These are phyloP conservation scores for Drosophila diplacantha DNA, from an alignment of 2,888 invertebrate genomes.

Conservation along the genomic window DNA sequence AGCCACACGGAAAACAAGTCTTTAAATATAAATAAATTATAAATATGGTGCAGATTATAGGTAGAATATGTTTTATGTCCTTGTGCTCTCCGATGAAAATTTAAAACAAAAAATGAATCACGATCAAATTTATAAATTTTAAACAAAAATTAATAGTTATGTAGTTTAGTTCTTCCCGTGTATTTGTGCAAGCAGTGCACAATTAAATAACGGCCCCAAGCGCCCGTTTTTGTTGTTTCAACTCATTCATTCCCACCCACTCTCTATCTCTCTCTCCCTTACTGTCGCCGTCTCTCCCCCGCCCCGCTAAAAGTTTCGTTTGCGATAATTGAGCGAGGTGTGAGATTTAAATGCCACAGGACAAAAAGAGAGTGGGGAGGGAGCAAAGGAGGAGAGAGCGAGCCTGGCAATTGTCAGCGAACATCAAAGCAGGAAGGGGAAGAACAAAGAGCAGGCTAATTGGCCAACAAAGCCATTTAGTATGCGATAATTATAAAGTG, in stretches of 20 bases:
- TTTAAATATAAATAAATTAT: background rate
- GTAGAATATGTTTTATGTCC: background rate
- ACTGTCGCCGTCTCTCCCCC: slow-evolving; percentile 12
- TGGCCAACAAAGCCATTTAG: slow-evolving; percentile 48
- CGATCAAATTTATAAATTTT: background rate
- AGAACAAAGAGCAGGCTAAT: slow-evolving; percentile 54
- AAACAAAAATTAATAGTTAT: too few species aligned
- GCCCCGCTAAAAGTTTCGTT: slow-evolving; percentile 56
- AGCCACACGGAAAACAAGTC: background rate
- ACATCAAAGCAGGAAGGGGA: slow-evolving; percentile 39
- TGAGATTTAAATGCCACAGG: slow-evolving; percentile 63
- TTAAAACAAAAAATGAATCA: too few species aligned
- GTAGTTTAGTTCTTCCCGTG: background rate
- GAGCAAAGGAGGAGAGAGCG: slow-evolving; percentile 11
- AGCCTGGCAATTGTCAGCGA: slow-evolving; percentile 47
- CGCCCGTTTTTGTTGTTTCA: slow-evolving; percentile 41
- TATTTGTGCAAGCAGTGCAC: slow-evolving; percentile 25
- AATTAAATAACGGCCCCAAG: slow-evolving; percentile 66
- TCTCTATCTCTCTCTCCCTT: background rate
- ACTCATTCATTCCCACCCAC: background rate
- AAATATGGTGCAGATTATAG: background rate
- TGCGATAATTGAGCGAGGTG: slow-evolving; percentile 65
- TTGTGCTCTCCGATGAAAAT: too few species aligned
- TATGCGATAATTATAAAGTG: background rate
- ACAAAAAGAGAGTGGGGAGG: background rate